These are phyloP conservation scores for Setophaga coronata DNA, from an alignment of 2,113 vertebrate genomes.

Conservation along the genomic window DNA sequence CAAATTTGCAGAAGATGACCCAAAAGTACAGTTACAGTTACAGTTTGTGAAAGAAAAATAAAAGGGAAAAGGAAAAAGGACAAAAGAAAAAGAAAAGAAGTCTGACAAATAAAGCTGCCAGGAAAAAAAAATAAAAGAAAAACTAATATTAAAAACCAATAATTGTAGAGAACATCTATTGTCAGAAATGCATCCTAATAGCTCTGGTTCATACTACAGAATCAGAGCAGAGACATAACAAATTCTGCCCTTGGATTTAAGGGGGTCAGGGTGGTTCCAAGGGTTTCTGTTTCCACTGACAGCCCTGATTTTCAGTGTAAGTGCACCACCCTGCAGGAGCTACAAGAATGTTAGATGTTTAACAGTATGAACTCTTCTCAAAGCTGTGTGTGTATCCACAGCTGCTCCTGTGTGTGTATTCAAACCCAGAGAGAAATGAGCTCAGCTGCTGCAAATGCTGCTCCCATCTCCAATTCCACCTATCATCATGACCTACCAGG, in stretches of 20 bases:
- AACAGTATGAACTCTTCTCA: not conserved
- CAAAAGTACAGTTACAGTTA: not conserved
- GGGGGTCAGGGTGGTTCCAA: not conserved
- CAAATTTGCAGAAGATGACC: accelerated
- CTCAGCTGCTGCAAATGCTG: not conserved
- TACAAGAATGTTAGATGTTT: not conserved
- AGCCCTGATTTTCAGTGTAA: not conserved
- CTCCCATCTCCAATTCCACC: not conserved
- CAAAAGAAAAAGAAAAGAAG: too few species aligned
- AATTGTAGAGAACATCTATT: not conserved
- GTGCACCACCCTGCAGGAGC: not conserved
- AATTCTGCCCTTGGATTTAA: not conserved
- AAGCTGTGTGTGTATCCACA: not conserved
- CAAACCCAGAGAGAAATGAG: accelerated
- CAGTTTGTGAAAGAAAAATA: not conserved
- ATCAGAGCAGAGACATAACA: not conserved
- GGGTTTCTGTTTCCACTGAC: not conserved
- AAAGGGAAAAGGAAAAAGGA: too few species aligned
- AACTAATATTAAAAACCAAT: not conserved
- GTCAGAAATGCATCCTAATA: not conserved
- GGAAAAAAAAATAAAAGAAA: not conserved
- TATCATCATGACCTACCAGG: not conserved
- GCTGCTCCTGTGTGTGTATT: not conserved
- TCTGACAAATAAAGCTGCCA: not conserved
- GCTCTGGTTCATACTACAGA: not conserved